Evolutionary conservation across 2,113 vertebrate species (phyloP), one percentile per base, ranked within the genome.

Genomic region (Orcinus orca): DNA sequence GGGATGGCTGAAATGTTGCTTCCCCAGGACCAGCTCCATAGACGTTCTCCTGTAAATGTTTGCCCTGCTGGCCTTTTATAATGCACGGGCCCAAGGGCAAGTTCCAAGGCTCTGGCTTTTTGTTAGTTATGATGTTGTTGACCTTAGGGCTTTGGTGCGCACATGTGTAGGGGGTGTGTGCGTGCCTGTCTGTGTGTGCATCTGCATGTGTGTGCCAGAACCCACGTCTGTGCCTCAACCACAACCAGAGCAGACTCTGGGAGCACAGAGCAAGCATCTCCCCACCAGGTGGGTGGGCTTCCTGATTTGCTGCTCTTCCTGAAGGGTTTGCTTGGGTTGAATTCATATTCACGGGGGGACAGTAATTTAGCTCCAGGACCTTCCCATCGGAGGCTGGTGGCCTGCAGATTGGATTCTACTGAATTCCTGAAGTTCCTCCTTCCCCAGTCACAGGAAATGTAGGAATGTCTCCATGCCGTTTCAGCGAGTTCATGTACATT

Each of bases 21-120:
- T 60, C 25, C 38, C 31, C 18, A 13, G 33, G 25, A 12, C 23
- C 29, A 25, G 31, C 26, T 3, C 18, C 0, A 1, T 1, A 41
- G 38, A 70, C 8, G 0, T 5, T 11, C 29, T 86, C 7, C 26
- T 10, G 12, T n/a, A 11, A 70, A 2, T 6, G 5, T 9, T 26
- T 12, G 6, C 1, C 0, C 38, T 8, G 1, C 1, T 1, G 2
- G 3, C 9, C 33, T 68, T 36, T 21, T 25, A 13, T 2, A 25
- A 63, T 3, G 5, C 3, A 11, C 33, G 1, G 8, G 1, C 3
- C 36, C 5, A 10, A 31, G 5, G 17, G 50, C 25, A 44, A 70
- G 33, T 38, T 10, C 50, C 38, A 53, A 53, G 1, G 18, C 21
- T 29, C 29, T 17, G n/a, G 33, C 12, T 93, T 14, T 82, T 31